Conservation (phyloP, 1,140 invertebrate species). For the Trypoxylus dichotomus region DNA sequence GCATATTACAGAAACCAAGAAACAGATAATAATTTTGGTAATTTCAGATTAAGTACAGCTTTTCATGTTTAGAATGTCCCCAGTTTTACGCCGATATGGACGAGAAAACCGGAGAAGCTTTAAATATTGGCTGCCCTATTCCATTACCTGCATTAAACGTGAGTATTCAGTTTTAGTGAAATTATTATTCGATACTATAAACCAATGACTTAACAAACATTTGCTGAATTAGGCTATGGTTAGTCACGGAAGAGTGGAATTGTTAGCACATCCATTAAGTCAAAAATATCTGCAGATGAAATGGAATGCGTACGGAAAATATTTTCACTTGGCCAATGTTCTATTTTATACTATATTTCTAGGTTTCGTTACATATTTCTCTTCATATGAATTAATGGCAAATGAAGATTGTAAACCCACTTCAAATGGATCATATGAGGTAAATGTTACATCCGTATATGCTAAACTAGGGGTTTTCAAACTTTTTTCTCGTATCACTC, state of each 20-base stretch:
- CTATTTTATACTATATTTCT: conserved; percentile 76
- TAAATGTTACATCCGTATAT: too few relatives aligned
- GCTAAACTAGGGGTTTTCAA: too few relatives aligned
- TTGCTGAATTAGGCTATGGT: conserved; percentile 72
- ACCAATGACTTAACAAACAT: not conserved
- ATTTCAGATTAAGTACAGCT: conserved; percentile 70
- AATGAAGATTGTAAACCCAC: conserved; percentile 56
- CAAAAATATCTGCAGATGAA: conserved; percentile 87
- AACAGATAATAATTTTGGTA: not conserved
- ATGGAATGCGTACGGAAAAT: conserved; percentile 86
- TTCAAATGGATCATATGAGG: not conserved
- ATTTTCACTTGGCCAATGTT: conserved; percentile 76
- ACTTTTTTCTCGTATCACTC: not conserved
- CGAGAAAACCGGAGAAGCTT: conserved; percentile 60
- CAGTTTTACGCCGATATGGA: conserved; percentile 62
- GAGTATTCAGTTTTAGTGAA: conserved; percentile 39
- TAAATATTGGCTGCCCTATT: conserved; percentile 59
- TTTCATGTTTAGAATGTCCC: conserved; percentile 68
- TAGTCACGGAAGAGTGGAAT: conserved; percentile 73
- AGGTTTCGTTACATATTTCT: conserved; percentile 71
- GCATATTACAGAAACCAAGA: not conserved
- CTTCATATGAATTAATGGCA: conserved; percentile 53
- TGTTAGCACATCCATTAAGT: conserved; percentile 78
- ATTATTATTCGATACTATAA: not conserved
- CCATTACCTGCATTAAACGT: conserved; percentile 73